Evolutionary conservation across 2,888 invertebrate species (phyloP), one percentile per base, ranked within the genome.

Genomic region (Spilarctia lutea): DNA sequence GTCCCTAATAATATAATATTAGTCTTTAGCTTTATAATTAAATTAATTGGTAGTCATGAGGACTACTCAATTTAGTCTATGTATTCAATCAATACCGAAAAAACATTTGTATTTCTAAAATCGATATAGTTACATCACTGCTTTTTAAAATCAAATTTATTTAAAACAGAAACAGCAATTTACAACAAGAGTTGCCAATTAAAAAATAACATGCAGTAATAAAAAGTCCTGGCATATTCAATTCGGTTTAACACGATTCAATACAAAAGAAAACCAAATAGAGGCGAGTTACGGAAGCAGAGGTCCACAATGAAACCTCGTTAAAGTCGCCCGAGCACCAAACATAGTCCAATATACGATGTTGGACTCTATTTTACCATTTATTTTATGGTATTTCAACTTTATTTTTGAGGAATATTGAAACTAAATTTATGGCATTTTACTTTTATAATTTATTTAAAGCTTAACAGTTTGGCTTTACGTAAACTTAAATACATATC

Each of bases 301-400:
- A 24, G 35, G 35, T 27, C 11, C 20, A 66, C 65, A 73, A 68
- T 67, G 66, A 3, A 0, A 6, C 20, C n/a, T 73, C 73, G 68
- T 73, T 73, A 73, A 68, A 68, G n/a, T 68, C 73, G 33, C 20
- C 42, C 8, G 73, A 73, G 33, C 68, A 63, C 67, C 63, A 68
- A 42, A 73, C 63, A 56, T 20, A 7, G 45, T n/a, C 63, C 63
- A 45, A 68, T 68, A 68, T 73, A 73, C 33, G 56, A 30, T 20
- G 30, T 39, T 24, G 10, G 30, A 1, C 42, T n/a, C 10, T 70
- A 33, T 68, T 45, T 10, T 68, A 68, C 45, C 68, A 68, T 68
- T 72, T 72, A 60, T 65, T 66, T 35, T 72, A 66, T 66, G 65
- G 20, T 48, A 30, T n/a, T 65, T 66, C 24, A 48, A 52, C 66